Percentiles rank a stretch among this genome's conserved stretches.
Evolutionary conservation across 2,888 invertebrate species (phyloP).

Genomic region (Caenorhabditis uteleia): DNA sequence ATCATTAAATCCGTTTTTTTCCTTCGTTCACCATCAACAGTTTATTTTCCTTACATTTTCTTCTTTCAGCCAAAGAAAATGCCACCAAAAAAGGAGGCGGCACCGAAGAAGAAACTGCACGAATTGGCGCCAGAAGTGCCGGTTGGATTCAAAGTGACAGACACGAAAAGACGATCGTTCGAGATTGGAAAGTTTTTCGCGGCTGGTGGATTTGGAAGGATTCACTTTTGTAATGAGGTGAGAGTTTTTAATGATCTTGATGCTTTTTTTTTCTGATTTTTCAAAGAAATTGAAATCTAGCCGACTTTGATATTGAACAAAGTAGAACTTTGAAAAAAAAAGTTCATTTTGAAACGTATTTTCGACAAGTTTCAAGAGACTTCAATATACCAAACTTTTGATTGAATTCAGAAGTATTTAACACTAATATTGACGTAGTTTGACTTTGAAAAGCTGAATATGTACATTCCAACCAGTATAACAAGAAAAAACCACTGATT

Average conservation of each 20-base stretch:
- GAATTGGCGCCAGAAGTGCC: conserved; percentile 47
- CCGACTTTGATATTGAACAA: too few relatives aligned
- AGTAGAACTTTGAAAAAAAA: too few relatives aligned
- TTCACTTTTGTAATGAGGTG: conserved; percentile 65
- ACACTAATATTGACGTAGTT: too few relatives aligned
- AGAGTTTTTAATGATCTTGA: conserved; percentile 1
- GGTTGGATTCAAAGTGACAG: conserved; percentile 43
- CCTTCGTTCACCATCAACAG: neutral
- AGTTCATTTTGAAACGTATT: too few relatives aligned
- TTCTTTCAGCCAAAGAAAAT: conserved; percentile 14
- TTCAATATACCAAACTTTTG: too few relatives aligned
- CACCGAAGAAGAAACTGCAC: conserved; percentile 44
- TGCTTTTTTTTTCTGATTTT: neutral
- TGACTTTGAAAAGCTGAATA: too few relatives aligned
- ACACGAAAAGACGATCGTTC: conserved; percentile 47
- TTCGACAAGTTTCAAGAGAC: too few relatives aligned
- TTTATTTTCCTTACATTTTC: neutral
- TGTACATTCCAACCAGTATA: too few relatives aligned
- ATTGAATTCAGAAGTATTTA: too few relatives aligned
- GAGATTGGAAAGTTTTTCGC: conserved; percentile 66
- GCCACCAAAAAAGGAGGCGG: conserved; percentile 48
- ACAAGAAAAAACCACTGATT: too few relatives aligned
- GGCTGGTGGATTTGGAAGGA: conserved; percentile 68
- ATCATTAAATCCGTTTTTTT: neutral
- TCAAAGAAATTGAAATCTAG: too few relatives aligned